Conservation (phyloP, 2,888 invertebrate species). For the Ormyrus pomaceus region DNA sequence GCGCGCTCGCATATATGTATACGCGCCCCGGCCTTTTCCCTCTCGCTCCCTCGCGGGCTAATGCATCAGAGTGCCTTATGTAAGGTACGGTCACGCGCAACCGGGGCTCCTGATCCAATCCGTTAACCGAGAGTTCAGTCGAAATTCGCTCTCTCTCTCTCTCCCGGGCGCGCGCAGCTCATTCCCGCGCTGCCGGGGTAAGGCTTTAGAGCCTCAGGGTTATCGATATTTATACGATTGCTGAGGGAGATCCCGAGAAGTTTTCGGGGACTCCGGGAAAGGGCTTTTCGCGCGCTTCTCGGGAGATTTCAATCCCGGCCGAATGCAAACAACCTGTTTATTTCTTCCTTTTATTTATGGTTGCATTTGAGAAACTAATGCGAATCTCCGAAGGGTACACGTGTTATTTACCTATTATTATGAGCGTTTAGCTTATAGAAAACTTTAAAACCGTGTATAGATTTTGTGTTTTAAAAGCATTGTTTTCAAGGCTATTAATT, state of each 20-base stretch:
- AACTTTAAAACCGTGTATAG: too few species aligned
- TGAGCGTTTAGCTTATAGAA: too few species aligned
- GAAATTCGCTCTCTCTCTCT: constrained; percentile 64
- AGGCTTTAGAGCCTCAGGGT: constrained; percentile 5
- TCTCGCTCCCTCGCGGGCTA: constrained; percentile 57
- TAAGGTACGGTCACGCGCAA: constrained; percentile 65
- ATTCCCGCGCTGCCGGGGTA: constrained; percentile 27
- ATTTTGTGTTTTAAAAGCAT: too few species aligned
- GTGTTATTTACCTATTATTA: too few species aligned
- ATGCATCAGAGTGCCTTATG: constrained; percentile 73
- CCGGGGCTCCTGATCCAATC: constrained; percentile 65
- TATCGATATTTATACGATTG: constrained; percentile 45
- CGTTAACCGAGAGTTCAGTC: constrained; percentile 67
- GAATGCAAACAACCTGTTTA: too few species aligned
- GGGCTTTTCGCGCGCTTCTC: neutral
- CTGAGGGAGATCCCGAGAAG: constrained; percentile 3
- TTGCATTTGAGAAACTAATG: too few species aligned
- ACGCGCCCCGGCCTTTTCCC: constrained; percentile 41
- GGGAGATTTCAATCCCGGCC: constrained; percentile 15
- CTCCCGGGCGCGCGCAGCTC: constrained; percentile 49
- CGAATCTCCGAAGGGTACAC: too few species aligned
- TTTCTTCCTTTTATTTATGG: too few species aligned
- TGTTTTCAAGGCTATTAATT: too few species aligned
- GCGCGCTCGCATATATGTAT: constrained; percentile 50
- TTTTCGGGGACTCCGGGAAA: neutral